Evolutionary conservation across 2,113 vertebrate species (phyloP).

Genomic region (Poeciliopsis prolifica): DNA sequence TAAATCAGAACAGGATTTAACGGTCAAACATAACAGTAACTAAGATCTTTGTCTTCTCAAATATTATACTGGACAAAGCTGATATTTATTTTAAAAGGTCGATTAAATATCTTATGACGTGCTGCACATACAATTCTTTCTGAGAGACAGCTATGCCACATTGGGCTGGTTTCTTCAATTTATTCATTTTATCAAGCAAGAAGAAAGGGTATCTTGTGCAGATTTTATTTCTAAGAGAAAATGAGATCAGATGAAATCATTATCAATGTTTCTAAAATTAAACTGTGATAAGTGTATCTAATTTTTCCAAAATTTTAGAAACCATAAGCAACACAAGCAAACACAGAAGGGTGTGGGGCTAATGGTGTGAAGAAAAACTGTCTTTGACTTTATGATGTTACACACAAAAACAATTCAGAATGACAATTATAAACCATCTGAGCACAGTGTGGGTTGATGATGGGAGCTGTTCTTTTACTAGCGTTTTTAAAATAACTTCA

Average conservation of each 20-base stretch:
- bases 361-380: slow-evolving; percentile 22
- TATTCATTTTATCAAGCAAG: neutral
- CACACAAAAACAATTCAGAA: slow-evolving; percentile 46
- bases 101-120: neutral
- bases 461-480: slow-evolving; percentile 8
- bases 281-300: neutral
- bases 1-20: neutral
- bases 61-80: too few relatives aligned
- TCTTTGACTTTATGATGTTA: slow-evolving; percentile 4
- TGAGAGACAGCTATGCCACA: neutral
- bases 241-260: neutral
- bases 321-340: slow-evolving; percentile 20
- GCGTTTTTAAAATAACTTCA: slow-evolving; percentile 10
- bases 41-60: neutral
- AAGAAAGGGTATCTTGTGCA: neutral
- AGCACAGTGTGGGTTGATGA: neutral
- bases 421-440: slow-evolving; percentile 31
- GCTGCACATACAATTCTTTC: neutral
- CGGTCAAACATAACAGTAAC: neutral
- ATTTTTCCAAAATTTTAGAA: slow-evolving; percentile 1
- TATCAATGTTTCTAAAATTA: neutral
- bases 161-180: neutral
- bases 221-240: neutral
- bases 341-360: slow-evolving; percentile 25
- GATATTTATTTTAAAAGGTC: neutral